Evolutionary conservation across 2,888 invertebrate genomes (phyloP).

Genomic region (Aleiodes leptofemur): DNA sequence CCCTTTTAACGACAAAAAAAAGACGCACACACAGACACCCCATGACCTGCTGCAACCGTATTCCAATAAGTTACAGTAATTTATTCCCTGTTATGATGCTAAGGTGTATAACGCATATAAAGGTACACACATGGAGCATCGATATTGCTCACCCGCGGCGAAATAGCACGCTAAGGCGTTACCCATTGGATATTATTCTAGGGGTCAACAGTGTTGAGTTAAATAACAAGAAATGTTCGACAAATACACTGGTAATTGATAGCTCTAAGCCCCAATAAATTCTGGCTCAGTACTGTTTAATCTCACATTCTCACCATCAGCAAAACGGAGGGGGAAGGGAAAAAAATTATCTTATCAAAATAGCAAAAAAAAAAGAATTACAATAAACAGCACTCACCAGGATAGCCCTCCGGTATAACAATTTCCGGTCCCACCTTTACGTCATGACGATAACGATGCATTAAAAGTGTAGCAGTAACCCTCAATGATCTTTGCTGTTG

Average conservation of each 20-base stretch:
- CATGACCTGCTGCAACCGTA: constrained; percentile 43
- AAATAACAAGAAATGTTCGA: constrained; percentile 29
- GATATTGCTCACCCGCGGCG: constrained; percentile 38
- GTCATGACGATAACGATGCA: constrained; percentile 76
- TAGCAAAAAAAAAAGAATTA: not conserved
- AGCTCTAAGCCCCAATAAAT: not conserved
- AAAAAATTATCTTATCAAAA: too few species aligned
- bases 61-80: constrained; percentile 42
- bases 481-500: constrained; percentile 72
- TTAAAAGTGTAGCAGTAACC: constrained; percentile 73
- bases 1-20: constrained; percentile 31
- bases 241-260: constrained; percentile 27
- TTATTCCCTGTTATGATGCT: constrained; percentile 35
- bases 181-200: constrained; percentile 20
- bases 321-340: too few species aligned
- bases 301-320: too few species aligned
- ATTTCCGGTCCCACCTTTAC: constrained; percentile 76
- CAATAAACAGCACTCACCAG: constrained; percentile 69
- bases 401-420: constrained; percentile 77
- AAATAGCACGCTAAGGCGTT: constrained; percentile 28
- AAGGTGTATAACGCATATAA: constrained; percentile 20
- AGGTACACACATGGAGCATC: not conserved
- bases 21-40: constrained; percentile 16
- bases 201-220: constrained; percentile 28
- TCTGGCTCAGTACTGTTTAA: not conserved